These are phyloP conservation scores for Vicugna pacos DNA, from an alignment of 2,113 vertebrate species.

Conservation along the genomic window DNA sequence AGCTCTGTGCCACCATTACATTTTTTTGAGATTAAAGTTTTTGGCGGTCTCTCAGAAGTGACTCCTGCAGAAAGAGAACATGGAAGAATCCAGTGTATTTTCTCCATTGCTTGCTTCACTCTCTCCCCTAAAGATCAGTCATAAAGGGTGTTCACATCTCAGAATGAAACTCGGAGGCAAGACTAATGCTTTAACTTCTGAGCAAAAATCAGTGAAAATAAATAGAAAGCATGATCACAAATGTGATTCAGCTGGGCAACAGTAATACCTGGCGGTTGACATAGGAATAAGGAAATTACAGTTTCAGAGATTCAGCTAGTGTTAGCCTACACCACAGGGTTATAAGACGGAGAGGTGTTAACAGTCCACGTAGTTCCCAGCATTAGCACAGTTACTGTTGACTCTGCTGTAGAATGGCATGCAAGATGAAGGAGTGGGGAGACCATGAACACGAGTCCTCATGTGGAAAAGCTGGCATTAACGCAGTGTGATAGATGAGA, in stretches of 20 bases:
- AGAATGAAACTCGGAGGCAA: not conserved
- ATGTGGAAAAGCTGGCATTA: not conserved
- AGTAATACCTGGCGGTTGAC: not conserved
- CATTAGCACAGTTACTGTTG: not conserved
- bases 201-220: conserved; percentile 54
- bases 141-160: not conserved
- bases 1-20: not conserved
- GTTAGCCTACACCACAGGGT: not conserved
- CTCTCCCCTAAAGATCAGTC: not conserved
- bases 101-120: not conserved
- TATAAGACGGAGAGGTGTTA: not conserved
- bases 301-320: not conserved
- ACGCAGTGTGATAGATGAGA: not conserved
- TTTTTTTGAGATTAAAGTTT: not conserved
- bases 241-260: not conserved
- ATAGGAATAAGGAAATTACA: not conserved
- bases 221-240: not conserved
- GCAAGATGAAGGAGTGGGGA: not conserved
- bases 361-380: not conserved
- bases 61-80: accelerated
- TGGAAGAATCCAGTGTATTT: not conserved
- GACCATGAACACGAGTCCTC: not conserved
- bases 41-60: not conserved
- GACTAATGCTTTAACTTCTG: conserved; percentile 26
- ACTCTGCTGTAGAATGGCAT: not conserved